Evolutionary conservation across 2,888 invertebrate genomes (phyloP).

Genomic region (Hololepta plana): DNA sequence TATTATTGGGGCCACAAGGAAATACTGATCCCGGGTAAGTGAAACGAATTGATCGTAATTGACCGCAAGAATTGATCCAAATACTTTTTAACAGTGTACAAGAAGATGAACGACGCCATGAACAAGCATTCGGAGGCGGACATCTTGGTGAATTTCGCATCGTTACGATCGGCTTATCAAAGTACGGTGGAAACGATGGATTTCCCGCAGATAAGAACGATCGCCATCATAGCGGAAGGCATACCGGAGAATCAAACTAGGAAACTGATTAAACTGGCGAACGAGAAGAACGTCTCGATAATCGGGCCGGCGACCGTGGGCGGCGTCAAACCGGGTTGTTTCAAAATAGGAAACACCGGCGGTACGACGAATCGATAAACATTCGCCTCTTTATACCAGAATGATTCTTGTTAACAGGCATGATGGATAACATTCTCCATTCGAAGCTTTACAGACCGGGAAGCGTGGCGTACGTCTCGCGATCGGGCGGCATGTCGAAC

Average conservation of each 20-base stretch:
- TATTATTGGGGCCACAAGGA: constrained; percentile 99
- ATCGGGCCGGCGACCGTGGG: constrained; percentile 84
- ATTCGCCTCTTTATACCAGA: background rate
- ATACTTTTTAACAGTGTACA: constrained; percentile 48
- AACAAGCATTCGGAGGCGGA: constrained; percentile 86
- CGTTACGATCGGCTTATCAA: constrained; percentile 91
- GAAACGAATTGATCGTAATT: too few species aligned
- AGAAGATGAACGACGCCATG: constrained; percentile 94
- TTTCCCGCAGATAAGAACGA: constrained; percentile 84
- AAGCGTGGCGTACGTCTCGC: constrained; percentile 93
- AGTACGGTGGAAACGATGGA: constrained; percentile 88
- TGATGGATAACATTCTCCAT: constrained; percentile 98
- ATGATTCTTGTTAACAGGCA: constrained; percentile 22
- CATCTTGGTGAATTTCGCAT: constrained; percentile 94
- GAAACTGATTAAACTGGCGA: constrained; percentile 70
- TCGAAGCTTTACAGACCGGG: constrained; percentile 94
- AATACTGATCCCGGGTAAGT: constrained; percentile 53
- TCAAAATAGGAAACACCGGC: constrained; percentile 98
- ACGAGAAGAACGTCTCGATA: constrained; percentile 42
- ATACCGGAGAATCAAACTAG: constrained; percentile 98
- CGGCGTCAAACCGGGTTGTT: constrained; percentile 95
- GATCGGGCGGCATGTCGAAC: constrained; percentile 99
- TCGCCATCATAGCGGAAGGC: constrained; percentile 98
- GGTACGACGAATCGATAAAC: constrained; percentile 30
- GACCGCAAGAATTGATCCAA: constrained; percentile 19